These are phyloP conservation scores for Chesias legatella DNA, from an alignment of 2,888 invertebrate genomes.

Conservation along the genomic window DNA sequence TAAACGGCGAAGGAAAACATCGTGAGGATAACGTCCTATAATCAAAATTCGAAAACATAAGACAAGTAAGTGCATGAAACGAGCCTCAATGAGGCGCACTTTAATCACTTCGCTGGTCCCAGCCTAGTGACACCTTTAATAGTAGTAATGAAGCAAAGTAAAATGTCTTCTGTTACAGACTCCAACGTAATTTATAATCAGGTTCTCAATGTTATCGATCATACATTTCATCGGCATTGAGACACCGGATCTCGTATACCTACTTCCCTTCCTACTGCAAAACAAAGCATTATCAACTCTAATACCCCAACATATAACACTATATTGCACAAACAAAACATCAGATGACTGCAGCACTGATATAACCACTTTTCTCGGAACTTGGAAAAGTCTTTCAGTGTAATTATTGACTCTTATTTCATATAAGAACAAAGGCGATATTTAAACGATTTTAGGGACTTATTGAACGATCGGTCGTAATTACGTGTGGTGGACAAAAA, in stretches of 20 bases:
- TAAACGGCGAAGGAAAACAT: too few relatives aligned
- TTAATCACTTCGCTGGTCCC: too few relatives aligned
- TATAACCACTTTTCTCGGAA: conserved; percentile 1
- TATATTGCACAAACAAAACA: background rate
- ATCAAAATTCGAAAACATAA: too few relatives aligned
- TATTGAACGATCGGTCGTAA: conserved; percentile 2
- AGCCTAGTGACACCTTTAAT: too few relatives aligned
- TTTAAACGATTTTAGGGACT: conserved; percentile 6
- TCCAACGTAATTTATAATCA: background rate
- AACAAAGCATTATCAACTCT: background rate
- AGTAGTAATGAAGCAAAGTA: too few relatives aligned
- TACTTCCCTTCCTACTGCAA: conserved; percentile 4
- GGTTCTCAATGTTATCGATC: conserved; percentile 11
- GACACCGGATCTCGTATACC: conserved; percentile 8
- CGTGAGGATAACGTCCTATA: too few relatives aligned
- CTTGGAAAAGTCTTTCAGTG: conserved; percentile 2
- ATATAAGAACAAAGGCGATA: conserved; percentile 5
- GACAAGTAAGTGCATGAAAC: too few relatives aligned
- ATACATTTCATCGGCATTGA: conserved; percentile 13
- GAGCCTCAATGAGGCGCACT: too few relatives aligned
- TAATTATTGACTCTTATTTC: conserved; percentile 1
- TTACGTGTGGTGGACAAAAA: conserved; percentile 19
- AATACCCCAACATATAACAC: conserved; percentile 1
- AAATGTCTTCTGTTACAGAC: too few relatives aligned
- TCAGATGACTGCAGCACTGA: background rate